phyloP scores from a whole-genome alignment of 2,888 invertebrate species.

The Tiliacea citrago region DNA sequence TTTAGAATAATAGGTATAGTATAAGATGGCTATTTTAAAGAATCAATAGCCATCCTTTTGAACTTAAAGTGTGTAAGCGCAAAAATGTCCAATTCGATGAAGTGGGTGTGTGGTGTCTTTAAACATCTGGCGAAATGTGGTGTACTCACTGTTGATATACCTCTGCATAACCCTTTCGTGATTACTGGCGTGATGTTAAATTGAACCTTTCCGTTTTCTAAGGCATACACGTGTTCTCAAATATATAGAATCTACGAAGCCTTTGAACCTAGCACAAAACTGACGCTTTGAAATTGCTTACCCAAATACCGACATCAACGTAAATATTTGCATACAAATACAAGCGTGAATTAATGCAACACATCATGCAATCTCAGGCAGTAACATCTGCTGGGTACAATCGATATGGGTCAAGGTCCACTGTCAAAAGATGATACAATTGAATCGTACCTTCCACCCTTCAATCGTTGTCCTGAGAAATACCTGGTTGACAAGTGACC shows the following conservation, averaged over 20 bases:
- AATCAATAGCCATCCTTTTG: too few relatives aligned
- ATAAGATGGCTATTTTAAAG: too few relatives aligned
- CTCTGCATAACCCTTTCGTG: not conserved
- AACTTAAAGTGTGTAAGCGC: too few relatives aligned
- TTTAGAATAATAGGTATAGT: too few relatives aligned
- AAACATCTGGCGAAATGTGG: not conserved
- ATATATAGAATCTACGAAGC: too few relatives aligned
- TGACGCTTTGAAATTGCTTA: not conserved
- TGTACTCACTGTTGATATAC: not conserved
- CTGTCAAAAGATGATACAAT: not conserved
- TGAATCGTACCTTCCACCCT: not conserved
- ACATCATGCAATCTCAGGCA: constrained; percentile 23
- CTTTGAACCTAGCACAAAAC: too few relatives aligned
- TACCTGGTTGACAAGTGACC: not conserved
- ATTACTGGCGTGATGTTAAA: not conserved
- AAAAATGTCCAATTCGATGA: too few relatives aligned
- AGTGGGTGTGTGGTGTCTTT: too few relatives aligned
- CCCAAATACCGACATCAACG: constrained; percentile 14
- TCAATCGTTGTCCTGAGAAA: not conserved
- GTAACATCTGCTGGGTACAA: constrained; percentile 21
- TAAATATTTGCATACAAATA: constrained; percentile 36
- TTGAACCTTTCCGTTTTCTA: too few relatives aligned
- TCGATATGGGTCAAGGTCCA: constrained; percentile 32
- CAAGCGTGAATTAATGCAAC: constrained; percentile 28
- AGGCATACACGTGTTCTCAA: too few relatives aligned